Percentiles rank a stretch among this genome's conserved stretches.
Conservation (phyloP, 1,140 invertebrate genomes). For the Drosophila ironensis region DNA sequence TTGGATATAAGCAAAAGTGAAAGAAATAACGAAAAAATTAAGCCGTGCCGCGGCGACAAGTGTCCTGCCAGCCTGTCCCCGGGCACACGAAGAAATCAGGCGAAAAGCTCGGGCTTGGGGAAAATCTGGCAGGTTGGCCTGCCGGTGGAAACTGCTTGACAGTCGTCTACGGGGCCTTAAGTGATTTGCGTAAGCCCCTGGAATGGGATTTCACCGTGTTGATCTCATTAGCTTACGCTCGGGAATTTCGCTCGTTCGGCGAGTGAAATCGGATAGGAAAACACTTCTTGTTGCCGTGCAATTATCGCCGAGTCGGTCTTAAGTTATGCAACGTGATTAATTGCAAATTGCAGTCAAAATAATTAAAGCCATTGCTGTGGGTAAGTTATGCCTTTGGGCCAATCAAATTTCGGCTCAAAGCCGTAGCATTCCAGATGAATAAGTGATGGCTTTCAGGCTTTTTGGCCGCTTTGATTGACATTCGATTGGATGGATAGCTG, state of each 20-base stretch:
- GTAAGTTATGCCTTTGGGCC: not conserved
- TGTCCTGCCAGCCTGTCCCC: constrained; percentile 38
- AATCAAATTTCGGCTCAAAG: not conserved
- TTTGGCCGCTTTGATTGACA: constrained; percentile 10
- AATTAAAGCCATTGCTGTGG: constrained; percentile 10
- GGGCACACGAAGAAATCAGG: not conserved
- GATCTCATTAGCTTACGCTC: constrained; percentile 34
- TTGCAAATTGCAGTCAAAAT: constrained; percentile 2
- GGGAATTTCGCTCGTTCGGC: not conserved
- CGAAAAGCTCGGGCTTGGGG: no score
- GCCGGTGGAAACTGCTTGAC: constrained; percentile 22
- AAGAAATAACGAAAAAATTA: constrained; percentile 63
- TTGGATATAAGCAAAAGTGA: constrained; percentile 79
- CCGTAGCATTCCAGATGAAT: constrained; percentile 9
- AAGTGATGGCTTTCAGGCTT: not conserved
- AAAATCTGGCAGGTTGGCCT: no score
- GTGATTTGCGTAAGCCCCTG: constrained; percentile 38
- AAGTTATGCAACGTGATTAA: constrained; percentile 32
- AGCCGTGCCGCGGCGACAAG: constrained; percentile 24
- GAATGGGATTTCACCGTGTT: constrained; percentile 8
- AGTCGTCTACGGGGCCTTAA: constrained; percentile 33
- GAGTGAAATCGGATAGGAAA: constrained; percentile 25
- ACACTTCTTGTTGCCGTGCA: constrained; percentile 14
- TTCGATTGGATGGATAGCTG: not conserved
- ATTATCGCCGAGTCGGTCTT: constrained; percentile 5